Conservation (phyloP, 2,113 vertebrate genomes). For the human (Homo sapiens) region GRCh38 chr4:163200501-163201000, state of each 20-base stretch:
- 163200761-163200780: background rate
- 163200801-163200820: background rate
- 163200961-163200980: background rate
- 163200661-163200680: background rate
- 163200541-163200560: background rate
- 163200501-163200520: background rate
- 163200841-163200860: background rate
- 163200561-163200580: conserved; percentile 19
- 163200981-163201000: background rate
- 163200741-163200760: background rate
- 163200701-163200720: background rate
- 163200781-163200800: background rate
- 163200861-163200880: conserved; percentile 5
- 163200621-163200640: background rate
- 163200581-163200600: background rate
- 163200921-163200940: background rate
- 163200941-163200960: background rate
- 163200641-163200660: background rate
- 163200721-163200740: background rate
- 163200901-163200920: background rate
- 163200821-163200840: conserved; percentile 18
- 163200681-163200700: background rate
- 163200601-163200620: conserved; percentile 2
- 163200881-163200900: background rate
- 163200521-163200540: conserved; percentile 32